Evolutionary conservation across 2,888 invertebrate species (phyloP).

Genomic region (Netelia virgata): DNA sequence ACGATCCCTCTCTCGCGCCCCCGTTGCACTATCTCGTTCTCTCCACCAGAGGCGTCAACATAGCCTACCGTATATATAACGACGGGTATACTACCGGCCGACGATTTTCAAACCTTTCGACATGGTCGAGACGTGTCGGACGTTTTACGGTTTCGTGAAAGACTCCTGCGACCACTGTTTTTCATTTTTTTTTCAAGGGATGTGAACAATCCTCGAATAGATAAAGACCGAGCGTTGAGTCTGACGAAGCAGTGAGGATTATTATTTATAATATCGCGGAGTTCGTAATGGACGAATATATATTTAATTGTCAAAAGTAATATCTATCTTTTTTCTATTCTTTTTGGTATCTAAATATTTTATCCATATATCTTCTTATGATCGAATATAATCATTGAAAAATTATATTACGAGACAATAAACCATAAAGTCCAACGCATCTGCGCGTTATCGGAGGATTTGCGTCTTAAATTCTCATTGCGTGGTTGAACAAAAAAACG

Average conservation of each 20-base stretch:
- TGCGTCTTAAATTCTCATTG: slow-evolving; percentile 7
- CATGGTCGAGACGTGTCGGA: slow-evolving; percentile 16
- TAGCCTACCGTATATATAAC: slow-evolving; percentile 35
- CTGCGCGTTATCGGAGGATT: background rate
- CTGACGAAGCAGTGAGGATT: too few relatives aligned
- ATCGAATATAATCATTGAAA: background rate
- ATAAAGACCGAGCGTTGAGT: background rate
- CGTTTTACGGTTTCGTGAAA: background rate
- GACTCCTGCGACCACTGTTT: background rate
- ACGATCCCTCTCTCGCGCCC: slow-evolving; percentile 29
- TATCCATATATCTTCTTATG: too few relatives aligned
- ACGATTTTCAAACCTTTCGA: slow-evolving; percentile 25
- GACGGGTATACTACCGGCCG: slow-evolving; percentile 24
- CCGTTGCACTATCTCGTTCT: slow-evolving; percentile 46
- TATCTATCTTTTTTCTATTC: too few relatives aligned
- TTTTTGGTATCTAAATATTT: too few relatives aligned
- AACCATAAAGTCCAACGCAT: background rate
- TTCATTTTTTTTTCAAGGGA: background rate
- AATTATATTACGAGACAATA: background rate
- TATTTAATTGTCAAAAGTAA: too few relatives aligned
- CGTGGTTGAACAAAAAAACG: background rate
- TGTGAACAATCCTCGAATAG: background rate
- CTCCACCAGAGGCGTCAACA: slow-evolving; percentile 47
- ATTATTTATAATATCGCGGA: too few relatives aligned
- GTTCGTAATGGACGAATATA: too few relatives aligned